phyloP scores from a whole-genome alignment of 2,797 vertebrate genomes.

The Saxicola maurus region DNA sequence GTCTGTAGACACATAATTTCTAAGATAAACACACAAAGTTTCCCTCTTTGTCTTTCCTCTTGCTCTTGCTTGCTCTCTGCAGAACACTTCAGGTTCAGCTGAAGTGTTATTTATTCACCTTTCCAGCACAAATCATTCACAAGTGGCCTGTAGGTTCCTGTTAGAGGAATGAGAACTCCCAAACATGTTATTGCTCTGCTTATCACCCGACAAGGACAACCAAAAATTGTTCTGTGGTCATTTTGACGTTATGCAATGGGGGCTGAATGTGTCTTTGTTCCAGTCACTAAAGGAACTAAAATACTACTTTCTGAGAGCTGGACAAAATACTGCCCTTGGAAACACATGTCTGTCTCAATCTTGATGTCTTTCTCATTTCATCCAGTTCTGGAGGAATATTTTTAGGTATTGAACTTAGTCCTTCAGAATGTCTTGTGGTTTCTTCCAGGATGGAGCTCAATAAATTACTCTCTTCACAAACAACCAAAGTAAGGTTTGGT shows the following conservation, averaged over 20 bases:
- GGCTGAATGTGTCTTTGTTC: constrained; percentile 8
- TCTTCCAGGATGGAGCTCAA: constrained; percentile 18
- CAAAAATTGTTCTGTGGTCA: constrained; percentile 5
- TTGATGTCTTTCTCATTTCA: constrained; percentile 18
- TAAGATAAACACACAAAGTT: neutral
- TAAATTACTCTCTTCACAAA: constrained; percentile 39
- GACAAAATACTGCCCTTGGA: constrained; percentile 7
- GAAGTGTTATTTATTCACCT: neutral
- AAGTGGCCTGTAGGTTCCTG: neutral
- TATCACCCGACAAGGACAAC: constrained; percentile 20
- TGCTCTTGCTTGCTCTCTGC: neutral
- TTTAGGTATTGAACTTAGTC: constrained; percentile 44
- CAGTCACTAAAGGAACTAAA: constrained; percentile 25
- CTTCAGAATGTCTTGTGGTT: constrained; percentile 20
- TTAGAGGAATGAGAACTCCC: neutral
- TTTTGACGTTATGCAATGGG: neutral
- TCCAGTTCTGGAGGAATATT: constrained; percentile 18
- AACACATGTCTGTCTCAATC: neutral
- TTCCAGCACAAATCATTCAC: neutral
- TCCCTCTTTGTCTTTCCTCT: neutral
- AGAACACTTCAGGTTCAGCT: neutral
- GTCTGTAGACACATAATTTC: neutral
- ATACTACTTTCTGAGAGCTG: constrained; percentile 7
- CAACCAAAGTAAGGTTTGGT: neutral
- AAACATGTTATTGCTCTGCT: constrained; percentile 20